phyloP scores from a whole-genome alignment of 2,888 invertebrate species.

The Azorinus chamasolen region DNA sequence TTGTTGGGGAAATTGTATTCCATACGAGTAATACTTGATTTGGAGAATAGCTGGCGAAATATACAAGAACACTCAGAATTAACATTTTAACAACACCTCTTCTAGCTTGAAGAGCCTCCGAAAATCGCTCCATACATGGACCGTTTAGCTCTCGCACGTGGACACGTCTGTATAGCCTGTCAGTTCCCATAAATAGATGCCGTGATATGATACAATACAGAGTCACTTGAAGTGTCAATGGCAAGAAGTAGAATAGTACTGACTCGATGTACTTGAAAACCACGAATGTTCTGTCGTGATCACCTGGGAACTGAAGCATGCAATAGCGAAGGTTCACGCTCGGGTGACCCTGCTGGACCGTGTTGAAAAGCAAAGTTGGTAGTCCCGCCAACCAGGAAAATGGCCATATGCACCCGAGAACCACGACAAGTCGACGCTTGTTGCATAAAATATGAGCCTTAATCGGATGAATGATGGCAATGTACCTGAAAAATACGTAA shows the following conservation, averaged over 20 bases:
- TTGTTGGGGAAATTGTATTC: conserved; percentile 77
- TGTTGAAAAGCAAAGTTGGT: conserved; percentile 84
- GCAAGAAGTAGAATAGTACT: conserved; percentile 84
- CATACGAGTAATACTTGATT: conserved; percentile 85
- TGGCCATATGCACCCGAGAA: conserved; percentile 85
- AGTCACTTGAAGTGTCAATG: conserved; percentile 83
- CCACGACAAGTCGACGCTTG: conserved; percentile 81
- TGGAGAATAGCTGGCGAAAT: conserved; percentile 87
- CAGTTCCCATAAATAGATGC: conserved; percentile 82
- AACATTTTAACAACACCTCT: conserved; percentile 87
- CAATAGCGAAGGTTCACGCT: conserved; percentile 77
- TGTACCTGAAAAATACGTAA: conserved; percentile 82
- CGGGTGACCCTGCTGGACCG: conserved; percentile 71
- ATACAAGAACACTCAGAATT: conserved; percentile 86
- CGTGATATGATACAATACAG: conserved; percentile 83
- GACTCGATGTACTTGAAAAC: conserved; percentile 85
- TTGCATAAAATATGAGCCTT: conserved; percentile 86
- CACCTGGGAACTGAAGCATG: conserved; percentile 77
- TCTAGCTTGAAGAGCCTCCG: conserved; percentile 82
- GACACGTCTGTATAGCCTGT: conserved; percentile 76
- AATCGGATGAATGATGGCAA: conserved; percentile 86
- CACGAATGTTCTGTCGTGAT: conserved; percentile 71
- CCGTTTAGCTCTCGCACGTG: conserved; percentile 75
- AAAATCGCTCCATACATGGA: conserved; percentile 67
- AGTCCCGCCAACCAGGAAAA: conserved; percentile 82